Percentiles rank a stretch among this genome's conserved stretches.
phyloP scores from a whole-genome alignment of 2,797 vertebrate species.

The Cyprinodon diabolis region DNA sequence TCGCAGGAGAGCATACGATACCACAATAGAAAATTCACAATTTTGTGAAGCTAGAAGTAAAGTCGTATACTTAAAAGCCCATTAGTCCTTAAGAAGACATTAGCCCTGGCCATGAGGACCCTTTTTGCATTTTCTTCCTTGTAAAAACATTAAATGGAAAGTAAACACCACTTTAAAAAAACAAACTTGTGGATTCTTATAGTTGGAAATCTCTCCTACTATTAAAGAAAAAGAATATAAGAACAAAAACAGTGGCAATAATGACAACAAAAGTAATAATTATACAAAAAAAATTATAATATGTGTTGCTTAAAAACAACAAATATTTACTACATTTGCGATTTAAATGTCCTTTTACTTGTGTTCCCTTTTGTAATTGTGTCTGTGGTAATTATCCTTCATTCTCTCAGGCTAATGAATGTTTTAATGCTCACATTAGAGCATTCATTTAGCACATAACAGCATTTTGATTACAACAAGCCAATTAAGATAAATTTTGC shows the following conservation, averaged over 20 bases:
- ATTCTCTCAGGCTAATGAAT: conserved; percentile 81
- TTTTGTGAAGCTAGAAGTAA: conserved; percentile 65
- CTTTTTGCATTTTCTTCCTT: conserved; percentile 26
- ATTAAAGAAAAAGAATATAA: background rate
- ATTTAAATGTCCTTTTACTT: conserved; percentile 65
- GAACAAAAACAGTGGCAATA: background rate
- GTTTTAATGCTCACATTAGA: conserved; percentile 83
- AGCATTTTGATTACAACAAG: conserved; percentile 83
- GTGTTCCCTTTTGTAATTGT: conserved; percentile 71
- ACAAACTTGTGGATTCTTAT: conserved; percentile 17
- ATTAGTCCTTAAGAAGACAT: conserved; percentile 68
- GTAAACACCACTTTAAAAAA: conserved; percentile 51
- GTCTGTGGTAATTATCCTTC: conserved; percentile 79
- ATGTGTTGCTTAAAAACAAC: conserved; percentile 21
- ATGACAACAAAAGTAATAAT: background rate
- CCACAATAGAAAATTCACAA: conserved; percentile 49
- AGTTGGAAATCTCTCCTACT: conserved; percentile 16
- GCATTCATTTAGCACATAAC: conserved; percentile 82
- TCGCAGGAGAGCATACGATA: conserved; percentile 34
- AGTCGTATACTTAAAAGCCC: conserved; percentile 70
- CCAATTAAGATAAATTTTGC: conserved; percentile 83
- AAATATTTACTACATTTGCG: conserved; percentile 61
- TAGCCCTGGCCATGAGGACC: conserved; percentile 47
- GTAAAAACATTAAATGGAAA: conserved; percentile 33
- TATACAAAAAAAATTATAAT: background rate